These are phyloP conservation scores for Epinephelus cyanopodus DNA, from an alignment of 2,113 vertebrate species.

Conservation along the genomic window DNA sequence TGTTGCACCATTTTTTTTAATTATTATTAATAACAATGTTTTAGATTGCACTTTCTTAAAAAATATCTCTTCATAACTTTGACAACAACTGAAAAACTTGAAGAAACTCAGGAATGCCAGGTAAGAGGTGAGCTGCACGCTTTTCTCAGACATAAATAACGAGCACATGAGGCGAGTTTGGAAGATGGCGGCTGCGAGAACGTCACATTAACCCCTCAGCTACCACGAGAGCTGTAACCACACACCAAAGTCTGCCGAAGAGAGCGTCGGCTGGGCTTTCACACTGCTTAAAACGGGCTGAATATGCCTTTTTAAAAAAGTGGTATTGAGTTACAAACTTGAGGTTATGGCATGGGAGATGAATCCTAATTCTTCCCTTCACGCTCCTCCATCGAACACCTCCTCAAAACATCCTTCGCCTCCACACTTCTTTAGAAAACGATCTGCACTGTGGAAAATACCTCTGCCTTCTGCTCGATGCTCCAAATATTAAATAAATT, in stretches of 20 bases:
- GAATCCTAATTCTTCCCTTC: conserved; percentile 62
- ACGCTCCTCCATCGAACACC: conserved; percentile 69
- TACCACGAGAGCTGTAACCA: conserved; percentile 23
- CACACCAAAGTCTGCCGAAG: not conserved
- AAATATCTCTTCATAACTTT: conserved; percentile 72
- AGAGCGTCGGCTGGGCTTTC: conserved; percentile 30
- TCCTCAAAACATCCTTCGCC: conserved; percentile 69
- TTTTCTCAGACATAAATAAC: conserved; percentile 52
- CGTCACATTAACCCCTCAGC: not conserved
- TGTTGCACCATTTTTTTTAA: conserved; percentile 50
- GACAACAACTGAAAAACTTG: conserved; percentile 69
- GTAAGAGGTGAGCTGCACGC: conserved; percentile 64
- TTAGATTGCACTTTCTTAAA: conserved; percentile 72
- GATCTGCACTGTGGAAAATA: conserved; percentile 36
- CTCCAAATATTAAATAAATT: conserved; percentile 30
- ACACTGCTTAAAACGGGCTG: conserved; percentile 25
- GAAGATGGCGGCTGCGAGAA: conserved; percentile 25
- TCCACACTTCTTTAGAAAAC: conserved; percentile 52
- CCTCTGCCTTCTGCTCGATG: conserved; percentile 25
- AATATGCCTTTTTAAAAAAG: conserved; percentile 22
- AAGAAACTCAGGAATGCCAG: conserved; percentile 81
- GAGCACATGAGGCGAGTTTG: conserved; percentile 11
- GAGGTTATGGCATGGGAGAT: conserved; percentile 77
- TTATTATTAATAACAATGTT: conserved; percentile 55
- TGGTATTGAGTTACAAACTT: not conserved